Percentiles rank a stretch among this genome's conserved stretches.
These are phyloP conservation scores for Styela clava DNA, from an alignment of 23 tunicate species.

Conservation along the genomic window DNA sequence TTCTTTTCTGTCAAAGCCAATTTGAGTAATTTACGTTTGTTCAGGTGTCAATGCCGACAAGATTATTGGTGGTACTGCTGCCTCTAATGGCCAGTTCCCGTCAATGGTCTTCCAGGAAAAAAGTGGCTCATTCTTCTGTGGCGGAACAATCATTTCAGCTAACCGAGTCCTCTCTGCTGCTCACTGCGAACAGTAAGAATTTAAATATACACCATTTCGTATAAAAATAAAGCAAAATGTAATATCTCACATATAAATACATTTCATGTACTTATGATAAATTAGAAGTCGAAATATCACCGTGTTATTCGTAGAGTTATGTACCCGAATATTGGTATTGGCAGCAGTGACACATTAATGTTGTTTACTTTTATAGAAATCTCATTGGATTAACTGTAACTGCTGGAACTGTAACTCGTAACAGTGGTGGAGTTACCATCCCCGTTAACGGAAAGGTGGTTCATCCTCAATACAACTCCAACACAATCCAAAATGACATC, in stretches of 20 bases:
- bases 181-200: constrained; percentile 45
- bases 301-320: too few relatives aligned
- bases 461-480: constrained; percentile 35
- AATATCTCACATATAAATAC: too few relatives aligned
- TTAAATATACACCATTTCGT: too few relatives aligned
- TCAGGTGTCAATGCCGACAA: constrained; percentile 27
- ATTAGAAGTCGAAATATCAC: too few relatives aligned
- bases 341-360: too few relatives aligned
- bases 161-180: constrained; percentile 42
- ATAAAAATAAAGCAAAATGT: too few relatives aligned
- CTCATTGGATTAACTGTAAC: constrained; percentile 12
- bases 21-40: too few relatives aligned
- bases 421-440: constrained; percentile 27
- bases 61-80: constrained; percentile 18
- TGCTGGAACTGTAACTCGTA: constrained; percentile 10
- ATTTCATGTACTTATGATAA: too few relatives aligned
- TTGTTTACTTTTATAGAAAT: constrained; percentile 14
- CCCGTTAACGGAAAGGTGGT: neutral
- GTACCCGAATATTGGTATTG: too few relatives aligned
- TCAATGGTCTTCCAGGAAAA: constrained; percentile 18
- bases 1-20: too few relatives aligned
- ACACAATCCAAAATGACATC: constrained; percentile 33
- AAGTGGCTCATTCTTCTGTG: constrained; percentile 30
- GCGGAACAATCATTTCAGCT: constrained; percentile 22
- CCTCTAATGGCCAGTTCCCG: constrained; percentile 21